Percentiles rank a stretch among this genome's conserved stretches.
Evolutionary conservation across 2,888 invertebrate species (phyloP).

Genomic region (Drosophila merina): DNA sequence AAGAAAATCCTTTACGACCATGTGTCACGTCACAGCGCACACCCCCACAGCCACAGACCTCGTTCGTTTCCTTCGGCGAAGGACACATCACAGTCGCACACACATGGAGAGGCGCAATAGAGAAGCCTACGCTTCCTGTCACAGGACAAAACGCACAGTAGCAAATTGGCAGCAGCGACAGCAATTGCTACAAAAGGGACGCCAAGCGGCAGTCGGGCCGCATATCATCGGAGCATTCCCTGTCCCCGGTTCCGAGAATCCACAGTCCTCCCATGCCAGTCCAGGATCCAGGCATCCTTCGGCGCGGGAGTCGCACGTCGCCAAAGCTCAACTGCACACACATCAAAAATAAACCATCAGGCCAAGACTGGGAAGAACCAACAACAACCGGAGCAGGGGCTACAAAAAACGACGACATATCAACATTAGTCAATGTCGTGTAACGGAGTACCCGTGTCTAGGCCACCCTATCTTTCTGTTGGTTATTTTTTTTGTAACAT

Average conservation of each 20-base stretch:
- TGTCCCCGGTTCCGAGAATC: conserved; percentile 7
- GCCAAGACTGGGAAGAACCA: conserved; percentile 33
- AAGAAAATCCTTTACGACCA: conserved; percentile 77
- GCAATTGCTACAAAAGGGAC: conserved; percentile 70
- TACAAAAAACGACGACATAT: conserved; percentile 64
- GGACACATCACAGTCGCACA: conserved; percentile 17
- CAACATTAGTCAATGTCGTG: conserved; percentile 79
- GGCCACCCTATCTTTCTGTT: conserved; percentile 46
- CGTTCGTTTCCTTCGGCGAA: conserved; percentile 7
- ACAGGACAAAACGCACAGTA: conserved; percentile 50
- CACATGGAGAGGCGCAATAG: conserved; percentile 33
- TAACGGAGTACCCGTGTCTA: conserved; percentile 71
- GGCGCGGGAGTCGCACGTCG: conserved; percentile 47
- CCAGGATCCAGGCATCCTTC: conserved; percentile 30
- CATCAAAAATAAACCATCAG: conserved; percentile 73
- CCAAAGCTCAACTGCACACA: conserved; percentile 67
- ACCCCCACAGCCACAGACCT: conserved; percentile 10
- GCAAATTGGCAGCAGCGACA: conserved; percentile 57
- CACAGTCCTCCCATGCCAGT: background rate
- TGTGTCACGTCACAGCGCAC: conserved; percentile 55
- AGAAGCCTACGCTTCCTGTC: conserved; percentile 60
- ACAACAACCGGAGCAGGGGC: conserved; percentile 7
- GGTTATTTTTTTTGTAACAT: background rate
- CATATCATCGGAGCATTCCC: background rate
- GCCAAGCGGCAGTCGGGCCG: conserved; percentile 8